Base-by-base conservation (phyloP, 2,888 invertebrate species). In the Clusia tigrina region DNA sequence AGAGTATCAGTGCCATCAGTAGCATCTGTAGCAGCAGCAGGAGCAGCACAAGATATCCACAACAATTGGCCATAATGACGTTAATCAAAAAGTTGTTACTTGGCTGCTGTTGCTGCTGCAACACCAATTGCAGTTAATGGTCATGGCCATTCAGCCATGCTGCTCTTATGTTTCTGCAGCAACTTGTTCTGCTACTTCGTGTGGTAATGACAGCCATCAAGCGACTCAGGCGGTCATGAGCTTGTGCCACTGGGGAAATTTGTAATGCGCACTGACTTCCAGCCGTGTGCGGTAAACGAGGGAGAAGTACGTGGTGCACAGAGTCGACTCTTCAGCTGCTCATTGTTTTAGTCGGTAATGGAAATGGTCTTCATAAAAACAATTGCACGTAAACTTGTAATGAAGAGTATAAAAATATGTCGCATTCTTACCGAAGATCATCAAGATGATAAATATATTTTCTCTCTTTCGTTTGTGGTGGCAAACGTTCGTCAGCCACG, bases 21-120 rank as follows among this genome's bases (percentile, higher is more conserved):
- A n/a, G 42, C 38, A 54, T 52, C 15, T 24, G 37, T 37, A 15
- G 32, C 15, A 54, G 32, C 54, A 54, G 32, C 23, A 12, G 37
- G 2, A 15, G 32, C 54, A 17, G 18, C 54, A 32, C 24, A 52
- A 52, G 15, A 52, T 22, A 24, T 24, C 17, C 72, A 70, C 76
- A 71, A 73, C 77, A 77, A 74, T 77, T 77, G 69, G 74, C 68
- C 73, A 77, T 74, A 75, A 77, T 77, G 73, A 73, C 69, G 74
- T 75, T 75, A 76, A 77, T 75, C 77, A 75, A 77, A 75, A 76
- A 74, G 70, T 73, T 76, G 24, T 61, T 56, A 12, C 2, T 56
- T 57, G 60, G 12, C 56, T 58, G 68, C 54, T 46, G 57, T 54
- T 38, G 55, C 54, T 24, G 26, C 25, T 24, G 26, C 26, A 24